Evolutionary conservation across 2,797 vertebrate genomes (phyloP).

Genomic region (Bradypus variegatus): DNA sequence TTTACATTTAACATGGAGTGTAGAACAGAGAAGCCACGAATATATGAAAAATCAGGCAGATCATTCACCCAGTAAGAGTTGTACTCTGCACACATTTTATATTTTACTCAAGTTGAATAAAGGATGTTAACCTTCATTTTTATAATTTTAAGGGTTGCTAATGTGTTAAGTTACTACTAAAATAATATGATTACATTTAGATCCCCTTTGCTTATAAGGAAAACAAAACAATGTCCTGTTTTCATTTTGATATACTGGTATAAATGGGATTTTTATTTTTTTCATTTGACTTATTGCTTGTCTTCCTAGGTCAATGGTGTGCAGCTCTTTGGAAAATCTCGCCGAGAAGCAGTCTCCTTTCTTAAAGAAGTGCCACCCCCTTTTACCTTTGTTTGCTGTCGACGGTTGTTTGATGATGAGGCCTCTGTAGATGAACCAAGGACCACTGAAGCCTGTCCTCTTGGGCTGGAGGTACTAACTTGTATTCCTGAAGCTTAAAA

Average conservation of each 20-base stretch:
- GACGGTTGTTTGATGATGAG: slow-evolving; percentile 81
- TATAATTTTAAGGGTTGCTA: slow-evolving; percentile 6
- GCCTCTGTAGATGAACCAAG: slow-evolving; percentile 76
- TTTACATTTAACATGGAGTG: background rate
- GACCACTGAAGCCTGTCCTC: background rate
- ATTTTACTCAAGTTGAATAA: background rate
- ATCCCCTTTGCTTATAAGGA: background rate
- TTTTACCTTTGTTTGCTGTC: slow-evolving; percentile 91
- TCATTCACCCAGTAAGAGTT: background rate
- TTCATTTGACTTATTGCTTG: background rate
- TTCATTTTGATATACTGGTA: background rate
- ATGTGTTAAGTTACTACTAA: background rate
- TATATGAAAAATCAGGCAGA: background rate
- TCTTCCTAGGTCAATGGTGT: slow-evolving; percentile 85
- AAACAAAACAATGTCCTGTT: background rate
- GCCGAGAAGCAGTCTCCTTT: slow-evolving; percentile 88
- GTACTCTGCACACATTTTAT: background rate
- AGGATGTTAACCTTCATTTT: background rate
- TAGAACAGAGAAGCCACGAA: background rate
- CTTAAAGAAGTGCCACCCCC: slow-evolving; percentile 93
- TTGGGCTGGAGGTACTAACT: slow-evolving; percentile 65
- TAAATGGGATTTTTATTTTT: background rate
- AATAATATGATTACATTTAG: background rate
- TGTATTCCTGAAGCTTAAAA: rapidly evolving
- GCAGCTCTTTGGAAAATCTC: slow-evolving; percentile 86